A percentile compares a stretch with the other conserved stretches of the same genome.
phyloP scores from a whole-genome alignment of 2,888 invertebrate genomes.

The Axea sp. region DNA sequence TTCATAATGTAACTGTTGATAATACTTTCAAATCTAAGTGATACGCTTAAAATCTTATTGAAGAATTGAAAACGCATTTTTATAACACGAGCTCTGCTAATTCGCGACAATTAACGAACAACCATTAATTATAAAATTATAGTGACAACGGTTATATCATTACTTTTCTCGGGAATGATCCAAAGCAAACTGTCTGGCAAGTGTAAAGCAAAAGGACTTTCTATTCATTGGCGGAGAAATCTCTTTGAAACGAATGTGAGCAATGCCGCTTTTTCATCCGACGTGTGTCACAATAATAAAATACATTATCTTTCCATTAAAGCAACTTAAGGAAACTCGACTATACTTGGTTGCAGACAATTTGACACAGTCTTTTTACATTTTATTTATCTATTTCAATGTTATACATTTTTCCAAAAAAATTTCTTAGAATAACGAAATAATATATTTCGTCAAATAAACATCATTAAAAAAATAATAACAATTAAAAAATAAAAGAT shows the following conservation, averaged over 20 bases:
- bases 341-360: background rate
- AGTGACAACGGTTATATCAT: slow-evolving; percentile 17
- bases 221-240: slow-evolving; percentile 53
- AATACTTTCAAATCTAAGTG: background rate
- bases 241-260: slow-evolving; percentile 33
- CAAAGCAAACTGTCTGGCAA: slow-evolving; percentile 3
- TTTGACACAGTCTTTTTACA: too few species aligned
- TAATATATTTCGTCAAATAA: too few species aligned
- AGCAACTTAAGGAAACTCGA: slow-evolving; percentile 4
- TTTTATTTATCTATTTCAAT: too few species aligned
- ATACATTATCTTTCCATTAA: slow-evolving; percentile 26
- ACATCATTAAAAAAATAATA: too few species aligned
- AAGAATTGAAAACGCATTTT: too few species aligned
- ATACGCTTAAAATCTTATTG: too few species aligned
- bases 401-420: too few species aligned
- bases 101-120: too few species aligned
- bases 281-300: slow-evolving; percentile 37
- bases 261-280: slow-evolving; percentile 25
- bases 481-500: too few species aligned
- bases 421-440: too few species aligned
- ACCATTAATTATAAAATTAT: too few species aligned
- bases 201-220: slow-evolving; percentile 41
- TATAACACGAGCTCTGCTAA: too few species aligned
- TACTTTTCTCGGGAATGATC: slow-evolving; percentile 3
- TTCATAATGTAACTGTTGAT: background rate